Conservation (phyloP, 1,140 invertebrate genomes). For the Frieseomelitta varia region DNA sequence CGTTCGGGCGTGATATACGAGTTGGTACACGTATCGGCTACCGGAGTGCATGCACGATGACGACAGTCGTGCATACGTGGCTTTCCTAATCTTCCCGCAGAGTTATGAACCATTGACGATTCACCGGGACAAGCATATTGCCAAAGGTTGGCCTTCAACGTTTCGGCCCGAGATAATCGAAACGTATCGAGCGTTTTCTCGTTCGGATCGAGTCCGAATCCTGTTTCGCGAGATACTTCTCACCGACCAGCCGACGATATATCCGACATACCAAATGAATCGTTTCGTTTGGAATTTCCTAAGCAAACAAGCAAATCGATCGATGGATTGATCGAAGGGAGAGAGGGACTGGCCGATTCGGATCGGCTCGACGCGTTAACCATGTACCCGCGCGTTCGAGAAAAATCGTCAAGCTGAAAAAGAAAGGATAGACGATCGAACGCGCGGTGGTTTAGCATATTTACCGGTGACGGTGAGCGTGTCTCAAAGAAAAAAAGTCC, state of each 20-base stretch:
- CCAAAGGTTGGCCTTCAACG: slow-evolving; percentile 13
- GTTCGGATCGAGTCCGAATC: slow-evolving; percentile 13
- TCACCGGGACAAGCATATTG: slow-evolving; percentile 12
- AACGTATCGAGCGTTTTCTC: neutral
- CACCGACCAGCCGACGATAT: neutral
- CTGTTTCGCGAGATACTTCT: neutral
- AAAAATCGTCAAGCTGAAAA: neutral
- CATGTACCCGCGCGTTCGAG: neutral
- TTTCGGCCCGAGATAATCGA: slow-evolving; percentile 30
- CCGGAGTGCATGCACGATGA: slow-evolving; percentile 22
- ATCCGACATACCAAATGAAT: too few relatives aligned
- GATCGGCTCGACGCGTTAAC: neutral
- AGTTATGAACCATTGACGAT: slow-evolving; percentile 36
- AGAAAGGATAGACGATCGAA: neutral
- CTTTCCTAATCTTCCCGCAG: slow-evolving; percentile 50
- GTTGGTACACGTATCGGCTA: neutral
- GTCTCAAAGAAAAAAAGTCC: neutral
- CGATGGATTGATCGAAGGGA: too few relatives aligned
- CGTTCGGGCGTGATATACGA: slow-evolving; percentile 35
- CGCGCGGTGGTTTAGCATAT: neutral
- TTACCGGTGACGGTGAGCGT: neutral
- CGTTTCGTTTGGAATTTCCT: neutral
- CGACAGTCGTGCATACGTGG: slow-evolving; percentile 39
- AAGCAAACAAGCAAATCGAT: neutral
- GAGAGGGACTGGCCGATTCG: neutral